These are phyloP conservation scores for Pogona vitticeps DNA, from an alignment of 2,113 vertebrate species.

Conservation along the genomic window DNA sequence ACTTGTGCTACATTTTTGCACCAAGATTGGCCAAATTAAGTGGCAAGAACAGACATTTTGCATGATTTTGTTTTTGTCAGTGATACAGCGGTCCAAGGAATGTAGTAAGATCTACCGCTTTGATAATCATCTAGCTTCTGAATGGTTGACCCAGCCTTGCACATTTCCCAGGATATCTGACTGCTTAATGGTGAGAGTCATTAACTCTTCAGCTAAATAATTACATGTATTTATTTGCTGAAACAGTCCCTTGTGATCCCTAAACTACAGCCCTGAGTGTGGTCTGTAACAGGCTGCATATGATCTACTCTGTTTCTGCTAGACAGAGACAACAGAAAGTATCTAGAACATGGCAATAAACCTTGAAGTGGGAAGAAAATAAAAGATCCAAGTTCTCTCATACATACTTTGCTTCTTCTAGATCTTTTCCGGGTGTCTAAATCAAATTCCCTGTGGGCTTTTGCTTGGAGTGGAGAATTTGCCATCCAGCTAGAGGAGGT, in stretches of 20 bases:
- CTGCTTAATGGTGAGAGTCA: not conserved
- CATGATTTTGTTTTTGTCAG: not conserved
- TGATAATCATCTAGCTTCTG: not conserved
- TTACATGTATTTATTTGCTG: no score
- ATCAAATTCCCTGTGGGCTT: slow-evolving; percentile 30
- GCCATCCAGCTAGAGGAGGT: slow-evolving; percentile 36
- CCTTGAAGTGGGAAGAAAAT: not conserved
- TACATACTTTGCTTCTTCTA: fast-evolving
- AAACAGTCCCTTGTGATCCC: not conserved
- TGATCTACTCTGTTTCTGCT: not conserved
- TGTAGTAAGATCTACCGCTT: not conserved
- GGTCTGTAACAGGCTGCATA: not conserved
- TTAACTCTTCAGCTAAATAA: not conserved
- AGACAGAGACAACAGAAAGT: no score
- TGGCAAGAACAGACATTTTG: not conserved
- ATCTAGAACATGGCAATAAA: not conserved
- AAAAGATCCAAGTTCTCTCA: not conserved
- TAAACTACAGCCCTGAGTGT: not conserved
- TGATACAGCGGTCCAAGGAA: not conserved
- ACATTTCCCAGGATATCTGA: no score
- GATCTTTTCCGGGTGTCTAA: not conserved
- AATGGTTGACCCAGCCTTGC: no score
- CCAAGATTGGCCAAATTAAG: not conserved
- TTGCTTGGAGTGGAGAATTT: slow-evolving; percentile 16
- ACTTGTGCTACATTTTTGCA: not conserved